Base-by-base conservation (phyloP, 2,888 invertebrate genomes). In the Diplolepis rosae region DNA sequence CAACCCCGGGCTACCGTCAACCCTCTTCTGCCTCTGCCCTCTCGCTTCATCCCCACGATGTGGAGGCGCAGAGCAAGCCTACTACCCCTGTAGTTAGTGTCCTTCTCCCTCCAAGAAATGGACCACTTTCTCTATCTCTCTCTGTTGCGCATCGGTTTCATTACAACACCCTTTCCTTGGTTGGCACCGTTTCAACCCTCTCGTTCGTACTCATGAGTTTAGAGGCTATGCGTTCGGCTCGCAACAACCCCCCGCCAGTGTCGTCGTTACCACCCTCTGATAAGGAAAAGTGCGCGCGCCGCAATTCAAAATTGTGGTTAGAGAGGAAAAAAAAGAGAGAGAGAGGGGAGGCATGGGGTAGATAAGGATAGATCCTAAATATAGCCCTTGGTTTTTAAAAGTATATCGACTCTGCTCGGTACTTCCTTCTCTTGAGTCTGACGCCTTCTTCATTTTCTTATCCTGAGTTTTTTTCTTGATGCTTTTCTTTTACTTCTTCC, bases 1-100 rank as follows among this genome's bases (percentile, higher is more conserved):
- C 83, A 76, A 87, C 84, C 87, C 85, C 84, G 84, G 87, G 84
- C 85, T 81, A 84, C 82, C 80, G 84, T 84, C 84, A 85, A 85
- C 86, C 85, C 84, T 85, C 86, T 85, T 84, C 81, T 85, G 85
- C 83, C 81, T 81, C 82, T 83, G 81, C 84, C 86, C 82, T 83
- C 83, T 82, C 70, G 74, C 56, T 71, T 74, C 71, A 70, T 74
- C 75, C 72, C 35, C 52, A 42, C 35, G 27, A 61, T 66, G 35
- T 13, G 61, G 61, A 42, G 61, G 61, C 61, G 39, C 61, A 39
- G 61, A 68, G 51, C 71, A 61, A 68, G 65, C 74, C 76, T 70
- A 70, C 52, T 66, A 67, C 65, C 65, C 71, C 65, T 48, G 22
- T 73, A 72, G 77, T 72, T 32, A 66, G 69, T 56, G 73, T 75